Evolutionary conservation across 2,888 invertebrate genomes (phyloP), one percentile per base, ranked within the genome.

Genomic region (Epicampocera succincta): DNA sequence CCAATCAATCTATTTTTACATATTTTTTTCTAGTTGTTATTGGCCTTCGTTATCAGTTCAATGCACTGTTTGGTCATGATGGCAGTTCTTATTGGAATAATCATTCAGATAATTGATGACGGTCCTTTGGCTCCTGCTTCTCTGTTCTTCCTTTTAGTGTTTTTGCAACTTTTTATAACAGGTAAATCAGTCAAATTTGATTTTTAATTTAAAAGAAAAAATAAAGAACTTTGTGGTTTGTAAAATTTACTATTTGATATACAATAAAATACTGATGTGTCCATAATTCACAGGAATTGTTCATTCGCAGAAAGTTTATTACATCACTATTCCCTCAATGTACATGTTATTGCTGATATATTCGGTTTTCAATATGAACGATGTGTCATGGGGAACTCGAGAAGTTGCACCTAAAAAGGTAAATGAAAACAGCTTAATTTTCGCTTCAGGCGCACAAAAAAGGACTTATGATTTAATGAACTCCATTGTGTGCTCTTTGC

Each of bases 301-400:
- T 52, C 98, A 98, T 90, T 97, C 97, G 0, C 93, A 94, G 88
- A 97, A 97, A 91, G 92, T 98, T 48, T 98, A 98, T 90, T 96
- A 96, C 89, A 94, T 98, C 58, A 96, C 97, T 6, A 97, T 98
- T 68, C 98, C 98, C 0, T 96, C 97, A 84, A 98, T 98, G 95
- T 98, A 98, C 90, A 94, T 98, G 93, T 92, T 98, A 88, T 92
- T 98, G 69, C 95, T 98, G 84, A 95, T 98, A 73, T 98, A 97
- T 89, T 97, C 98, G 0, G 92, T 98, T 29, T 97, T 97, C 89
- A 98, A 98, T 90, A 93, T 98, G 92, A 97, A 98, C 90, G 96
- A 97, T 87, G 96, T 98, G 3, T 95, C 96, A 1, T 98, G 98
- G 98, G 98, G 98, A 5, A 98, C 98, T 0, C 92, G 98, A 80